These are phyloP conservation scores for Drosophila asahinai DNA, from an alignment of 1,140 invertebrate species.

Conservation along the genomic window DNA sequence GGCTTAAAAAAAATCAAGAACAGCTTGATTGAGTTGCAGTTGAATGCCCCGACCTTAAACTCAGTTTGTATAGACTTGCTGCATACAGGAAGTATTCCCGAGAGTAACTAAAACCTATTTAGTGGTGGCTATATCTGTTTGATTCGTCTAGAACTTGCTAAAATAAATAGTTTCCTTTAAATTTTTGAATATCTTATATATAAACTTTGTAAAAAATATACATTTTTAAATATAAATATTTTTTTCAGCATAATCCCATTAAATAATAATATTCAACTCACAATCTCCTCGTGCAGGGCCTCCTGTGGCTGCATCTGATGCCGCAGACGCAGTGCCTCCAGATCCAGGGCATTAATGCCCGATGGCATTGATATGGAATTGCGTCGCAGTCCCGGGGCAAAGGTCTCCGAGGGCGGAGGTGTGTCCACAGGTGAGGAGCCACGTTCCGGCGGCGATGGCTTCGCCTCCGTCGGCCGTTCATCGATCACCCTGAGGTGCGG, in stretches of 20 bases:
- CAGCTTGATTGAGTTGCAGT: neutral
- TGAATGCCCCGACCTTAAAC: constrained; percentile 6
- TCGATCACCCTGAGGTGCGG: constrained; percentile 46
- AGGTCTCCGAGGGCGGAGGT: constrained; percentile 31
- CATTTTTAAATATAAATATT: too few relatives aligned
- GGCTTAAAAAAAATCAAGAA: neutral
- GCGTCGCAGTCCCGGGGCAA: constrained; percentile 60
- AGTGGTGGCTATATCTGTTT: too few relatives aligned
- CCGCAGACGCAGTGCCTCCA: constrained; percentile 70
- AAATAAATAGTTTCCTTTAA: too few relatives aligned
- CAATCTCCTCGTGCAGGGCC: constrained; percentile 74
- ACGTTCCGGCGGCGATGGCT: constrained; percentile 2
- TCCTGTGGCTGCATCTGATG: constrained; percentile 81
- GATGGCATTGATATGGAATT: constrained; percentile 81
- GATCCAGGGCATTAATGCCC: constrained; percentile 76
- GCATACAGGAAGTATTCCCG: neutral
- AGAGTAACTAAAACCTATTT: neutral
- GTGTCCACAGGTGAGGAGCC: constrained; percentile 1
- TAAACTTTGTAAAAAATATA: too few relatives aligned
- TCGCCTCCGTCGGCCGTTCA: constrained; percentile 22
- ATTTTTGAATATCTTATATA: too few relatives aligned
- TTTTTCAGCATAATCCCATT: too few relatives aligned
- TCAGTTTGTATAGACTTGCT: neutral
- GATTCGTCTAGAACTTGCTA: too few relatives aligned
- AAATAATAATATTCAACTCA: constrained; percentile 47